Evolutionary conservation across 2,113 vertebrate genomes (phyloP).

Genomic region (Lycaon pictus): DNA sequence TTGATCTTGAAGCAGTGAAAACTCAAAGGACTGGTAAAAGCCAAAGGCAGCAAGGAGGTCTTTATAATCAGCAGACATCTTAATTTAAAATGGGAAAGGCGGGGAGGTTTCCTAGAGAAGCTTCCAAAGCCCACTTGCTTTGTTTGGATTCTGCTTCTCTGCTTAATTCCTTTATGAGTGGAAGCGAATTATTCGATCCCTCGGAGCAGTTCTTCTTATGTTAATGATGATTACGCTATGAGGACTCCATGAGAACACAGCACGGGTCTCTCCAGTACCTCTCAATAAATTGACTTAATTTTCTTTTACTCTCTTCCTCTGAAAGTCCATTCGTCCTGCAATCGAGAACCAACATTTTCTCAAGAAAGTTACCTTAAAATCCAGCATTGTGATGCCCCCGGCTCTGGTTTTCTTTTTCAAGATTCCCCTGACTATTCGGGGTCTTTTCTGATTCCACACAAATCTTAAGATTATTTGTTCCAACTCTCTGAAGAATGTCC

Average conservation of each 20-base stretch:
- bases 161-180: background rate
- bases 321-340: background rate
- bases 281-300: background rate
- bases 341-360: background rate
- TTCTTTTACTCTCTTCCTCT: background rate
- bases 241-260: background rate
- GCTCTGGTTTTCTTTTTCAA: too few relatives aligned
- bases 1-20: constrained; percentile 58
- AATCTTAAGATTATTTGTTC: too few relatives aligned
- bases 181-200: background rate
- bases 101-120: background rate
- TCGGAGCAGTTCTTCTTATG: background rate
- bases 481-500: too few relatives aligned
- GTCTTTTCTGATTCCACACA: too few relatives aligned
- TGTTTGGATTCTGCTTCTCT: background rate
- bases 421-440: too few relatives aligned
- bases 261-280: background rate
- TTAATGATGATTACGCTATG: background rate
- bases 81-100: background rate
- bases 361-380: background rate
- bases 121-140: accelerated
- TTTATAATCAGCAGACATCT: background rate
- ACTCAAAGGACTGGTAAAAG: background rate
- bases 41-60: background rate
- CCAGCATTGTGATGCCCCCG: too few relatives aligned